A percentile compares a stretch with the other conserved stretches of the same genome.
phyloP scores from a whole-genome alignment of 2,888 invertebrate genomes.

The Pachydiplax longipennis region DNA sequence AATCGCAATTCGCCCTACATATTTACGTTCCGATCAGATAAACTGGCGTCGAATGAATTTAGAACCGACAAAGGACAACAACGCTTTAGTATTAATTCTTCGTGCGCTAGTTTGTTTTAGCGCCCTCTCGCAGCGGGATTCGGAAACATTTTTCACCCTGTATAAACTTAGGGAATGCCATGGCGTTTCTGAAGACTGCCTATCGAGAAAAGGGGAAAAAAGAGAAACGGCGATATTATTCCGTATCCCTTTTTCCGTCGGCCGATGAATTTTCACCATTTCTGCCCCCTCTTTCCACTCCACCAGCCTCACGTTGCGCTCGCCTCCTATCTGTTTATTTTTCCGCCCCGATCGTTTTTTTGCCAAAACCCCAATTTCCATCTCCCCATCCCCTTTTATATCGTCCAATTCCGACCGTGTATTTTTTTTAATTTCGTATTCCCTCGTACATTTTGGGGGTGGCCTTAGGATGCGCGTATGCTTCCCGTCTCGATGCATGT shows the following conservation, averaged over 20 bases:
- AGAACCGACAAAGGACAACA: too few relatives aligned
- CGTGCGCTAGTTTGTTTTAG: not conserved
- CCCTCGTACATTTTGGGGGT: not conserved
- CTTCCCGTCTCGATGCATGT: conserved; percentile 1
- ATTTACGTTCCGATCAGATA: too few relatives aligned
- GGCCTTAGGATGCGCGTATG: not conserved
- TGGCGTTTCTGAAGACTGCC: not conserved
- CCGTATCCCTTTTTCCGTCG: not conserved
- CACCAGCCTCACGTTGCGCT: not conserved
- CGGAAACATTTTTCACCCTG: not conserved
- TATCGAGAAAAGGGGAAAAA: conserved; percentile 10
- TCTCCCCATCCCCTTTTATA: not conserved
- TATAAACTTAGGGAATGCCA: not conserved
- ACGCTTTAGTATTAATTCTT: not conserved
- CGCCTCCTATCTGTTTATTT: conserved; percentile 16
- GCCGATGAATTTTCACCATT: conserved; percentile 33
- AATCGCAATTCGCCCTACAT: too few relatives aligned
- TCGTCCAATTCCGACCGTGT: conserved; percentile 20
- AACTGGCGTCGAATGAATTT: too few relatives aligned
- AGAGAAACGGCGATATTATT: conserved; percentile 22
- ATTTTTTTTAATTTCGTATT: conserved; percentile 37
- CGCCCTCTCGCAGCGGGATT: not conserved
- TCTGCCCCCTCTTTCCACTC: not conserved
- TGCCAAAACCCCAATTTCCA: conserved; percentile 11
- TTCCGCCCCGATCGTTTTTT: conserved; percentile 8